phyloP scores from a whole-genome alignment of 2,888 invertebrate genomes.

The Aleiodes leptofemur region DNA sequence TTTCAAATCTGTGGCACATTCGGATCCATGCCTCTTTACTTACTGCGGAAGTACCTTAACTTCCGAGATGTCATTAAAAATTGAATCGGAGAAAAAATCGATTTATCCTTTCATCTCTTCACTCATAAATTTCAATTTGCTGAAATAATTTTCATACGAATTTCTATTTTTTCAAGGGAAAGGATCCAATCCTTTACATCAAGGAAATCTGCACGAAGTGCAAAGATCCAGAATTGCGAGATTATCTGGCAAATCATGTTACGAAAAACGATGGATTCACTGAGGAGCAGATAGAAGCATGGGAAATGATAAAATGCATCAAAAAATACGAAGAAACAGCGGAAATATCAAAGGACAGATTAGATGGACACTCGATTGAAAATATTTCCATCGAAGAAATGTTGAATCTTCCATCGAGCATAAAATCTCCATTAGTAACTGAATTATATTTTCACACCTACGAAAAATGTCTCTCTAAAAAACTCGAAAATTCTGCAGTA shows the following conservation, averaged over 20 bases:
- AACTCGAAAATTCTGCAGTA: slow-evolving; percentile 72
- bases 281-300: slow-evolving; percentile 69
- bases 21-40: no score
- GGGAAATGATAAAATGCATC: slow-evolving; percentile 74
- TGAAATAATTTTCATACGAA: not conserved
- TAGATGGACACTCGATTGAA: slow-evolving; percentile 65
- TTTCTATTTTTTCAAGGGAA: slow-evolving; percentile 67
- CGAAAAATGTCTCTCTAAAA: slow-evolving; percentile 66
- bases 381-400: slow-evolving; percentile 70
- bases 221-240: slow-evolving; percentile 78
- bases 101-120: no score
- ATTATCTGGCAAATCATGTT: slow-evolving; percentile 82
- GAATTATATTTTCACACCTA: slow-evolving; percentile 72
- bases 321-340: slow-evolving; percentile 63
- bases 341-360: slow-evolving; percentile 59
- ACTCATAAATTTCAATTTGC: not conserved
- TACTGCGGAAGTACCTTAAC: no score
- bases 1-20: no score
- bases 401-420: slow-evolving; percentile 63
- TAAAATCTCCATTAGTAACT: slow-evolving; percentile 64
- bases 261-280: slow-evolving; percentile 76
- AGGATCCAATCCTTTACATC: slow-evolving; percentile 79
- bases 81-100: no score
- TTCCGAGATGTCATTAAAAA: no score
- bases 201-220: slow-evolving; percentile 79